These are phyloP conservation scores for Stigmatopora nigra DNA, from an alignment of 2,113 vertebrate genomes.

Conservation along the genomic window DNA sequence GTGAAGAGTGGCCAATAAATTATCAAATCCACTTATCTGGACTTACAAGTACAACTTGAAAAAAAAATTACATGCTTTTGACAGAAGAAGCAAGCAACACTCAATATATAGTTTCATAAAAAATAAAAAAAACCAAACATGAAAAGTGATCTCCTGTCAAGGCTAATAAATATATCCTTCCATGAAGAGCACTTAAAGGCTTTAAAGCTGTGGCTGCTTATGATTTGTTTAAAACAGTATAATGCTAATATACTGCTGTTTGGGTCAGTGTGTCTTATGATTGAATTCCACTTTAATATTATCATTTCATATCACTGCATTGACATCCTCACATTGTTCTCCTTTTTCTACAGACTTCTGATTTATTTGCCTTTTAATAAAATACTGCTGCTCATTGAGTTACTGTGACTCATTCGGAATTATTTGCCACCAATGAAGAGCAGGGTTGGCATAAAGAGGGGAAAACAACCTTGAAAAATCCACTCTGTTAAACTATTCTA, in stretches of 20 bases:
- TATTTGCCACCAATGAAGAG: not conserved
- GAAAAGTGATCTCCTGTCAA: conserved; percentile 28
- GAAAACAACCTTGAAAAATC: not conserved
- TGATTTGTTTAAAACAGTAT: not conserved
- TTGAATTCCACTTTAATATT: not conserved
- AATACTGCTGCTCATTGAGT: conserved; percentile 29
- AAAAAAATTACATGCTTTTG: conserved; percentile 20
- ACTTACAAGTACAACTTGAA: conserved; percentile 22
- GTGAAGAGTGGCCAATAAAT: conserved; percentile 35
- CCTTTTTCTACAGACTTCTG: conserved; percentile 28
- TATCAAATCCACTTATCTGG: conserved; percentile 26
- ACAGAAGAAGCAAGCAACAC: conserved; percentile 16
- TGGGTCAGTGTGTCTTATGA: not conserved
- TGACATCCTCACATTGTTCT: not conserved
- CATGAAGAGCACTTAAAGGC: not conserved
- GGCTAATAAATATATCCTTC: conserved; percentile 1
- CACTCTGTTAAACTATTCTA: not conserved
- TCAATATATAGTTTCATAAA: conserved; percentile 39
- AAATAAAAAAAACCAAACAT: conserved; percentile 18
- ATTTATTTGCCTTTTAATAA: conserved; percentile 28
- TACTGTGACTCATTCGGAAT: conserved; percentile 43
- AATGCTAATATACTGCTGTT: not conserved
- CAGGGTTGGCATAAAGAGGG: not conserved
- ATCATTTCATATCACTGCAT: conserved; percentile 5
- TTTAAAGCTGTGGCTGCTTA: not conserved